phyloP scores from a whole-genome alignment of 2,113 vertebrate species.

The Chascanopsetta lugubris region DNA sequence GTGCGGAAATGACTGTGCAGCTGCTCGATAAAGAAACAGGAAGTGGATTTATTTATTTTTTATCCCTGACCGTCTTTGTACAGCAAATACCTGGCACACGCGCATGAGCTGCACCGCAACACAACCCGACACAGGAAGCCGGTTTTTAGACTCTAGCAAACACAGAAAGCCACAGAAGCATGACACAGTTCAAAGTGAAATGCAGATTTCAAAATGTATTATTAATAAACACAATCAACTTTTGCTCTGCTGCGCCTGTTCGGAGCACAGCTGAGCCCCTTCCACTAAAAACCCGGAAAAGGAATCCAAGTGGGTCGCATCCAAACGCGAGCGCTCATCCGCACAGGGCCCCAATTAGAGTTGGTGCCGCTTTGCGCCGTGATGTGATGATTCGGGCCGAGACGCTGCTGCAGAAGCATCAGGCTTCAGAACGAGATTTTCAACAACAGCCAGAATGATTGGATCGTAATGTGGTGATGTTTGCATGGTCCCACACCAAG shows the following conservation, averaged over 20 bases:
- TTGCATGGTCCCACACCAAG: not conserved
- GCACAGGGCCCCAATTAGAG: not conserved
- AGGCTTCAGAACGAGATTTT: not conserved
- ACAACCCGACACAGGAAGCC: not conserved
- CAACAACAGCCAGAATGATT: not conserved
- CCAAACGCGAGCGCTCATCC: constrained; percentile 14
- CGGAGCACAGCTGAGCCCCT: not conserved
- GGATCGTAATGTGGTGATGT: not conserved
- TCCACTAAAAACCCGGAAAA: not conserved
- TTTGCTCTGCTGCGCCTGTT: not conserved
- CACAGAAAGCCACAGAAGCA: not conserved
- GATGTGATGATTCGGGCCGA: constrained; percentile 8
- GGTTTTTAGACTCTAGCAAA: constrained; percentile 10
- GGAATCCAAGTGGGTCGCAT: not conserved
- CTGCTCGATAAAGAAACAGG: constrained; percentile 5
- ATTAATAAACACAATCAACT: not conserved
- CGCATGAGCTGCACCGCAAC: constrained; percentile 9
- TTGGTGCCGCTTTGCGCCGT: not conserved
- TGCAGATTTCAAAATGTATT: too few relatives aligned
- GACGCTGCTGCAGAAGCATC: constrained; percentile 11
- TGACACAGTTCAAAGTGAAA: too few relatives aligned
- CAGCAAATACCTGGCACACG: not conserved
- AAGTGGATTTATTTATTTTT: constrained; percentile 26
- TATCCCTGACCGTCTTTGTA: not conserved
- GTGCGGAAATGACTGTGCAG: not conserved